Evolutionary conservation across 1,140 invertebrate genomes (phyloP).

Genomic region (Streblospio benedicti): DNA sequence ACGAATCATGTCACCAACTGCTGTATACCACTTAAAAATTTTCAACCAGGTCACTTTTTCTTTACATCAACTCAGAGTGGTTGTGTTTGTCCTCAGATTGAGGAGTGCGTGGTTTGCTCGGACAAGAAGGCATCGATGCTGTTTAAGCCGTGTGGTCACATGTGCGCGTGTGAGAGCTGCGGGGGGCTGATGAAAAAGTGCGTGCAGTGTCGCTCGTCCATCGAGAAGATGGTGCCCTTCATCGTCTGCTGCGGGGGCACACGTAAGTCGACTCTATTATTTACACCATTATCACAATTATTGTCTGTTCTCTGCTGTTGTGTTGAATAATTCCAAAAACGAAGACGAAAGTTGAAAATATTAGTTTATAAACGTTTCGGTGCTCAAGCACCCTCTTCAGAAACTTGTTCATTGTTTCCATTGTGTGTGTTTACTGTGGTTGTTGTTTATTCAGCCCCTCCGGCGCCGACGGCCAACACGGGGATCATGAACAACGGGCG

Average conservation of each 20-base stretch:
- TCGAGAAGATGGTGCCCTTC: conserved; percentile 57
- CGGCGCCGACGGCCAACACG: not conserved
- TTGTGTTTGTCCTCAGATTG: no score
- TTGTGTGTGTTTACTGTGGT: no score
- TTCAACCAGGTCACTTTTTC: no score
- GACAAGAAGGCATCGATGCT: conserved; percentile 82
- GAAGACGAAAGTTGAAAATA: no score
- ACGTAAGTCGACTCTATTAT: conserved; percentile 15
- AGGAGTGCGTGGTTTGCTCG: conserved; percentile 92
- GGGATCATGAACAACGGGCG: conserved; percentile 75
- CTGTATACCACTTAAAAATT: no score
- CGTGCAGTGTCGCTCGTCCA: conserved; percentile 80
- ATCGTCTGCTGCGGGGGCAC: conserved; percentile 56
- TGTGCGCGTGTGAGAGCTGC: conserved; percentile 85
- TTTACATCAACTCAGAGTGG: no score
- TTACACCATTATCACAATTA: not conserved
- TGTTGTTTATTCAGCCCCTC: conserved; percentile 9
- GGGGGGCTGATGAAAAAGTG: conserved; percentile 93
- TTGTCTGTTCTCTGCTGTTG: not conserved
- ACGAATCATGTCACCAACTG: no score
- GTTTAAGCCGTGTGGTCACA: conserved; percentile 88
- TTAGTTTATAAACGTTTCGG: no score
- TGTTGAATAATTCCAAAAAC: no score
- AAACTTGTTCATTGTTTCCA: not conserved
- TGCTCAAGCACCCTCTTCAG: no score